Evolutionary conservation across 2,113 vertebrate genomes (phyloP).

Genomic region (Tamias sibiricus): DNA sequence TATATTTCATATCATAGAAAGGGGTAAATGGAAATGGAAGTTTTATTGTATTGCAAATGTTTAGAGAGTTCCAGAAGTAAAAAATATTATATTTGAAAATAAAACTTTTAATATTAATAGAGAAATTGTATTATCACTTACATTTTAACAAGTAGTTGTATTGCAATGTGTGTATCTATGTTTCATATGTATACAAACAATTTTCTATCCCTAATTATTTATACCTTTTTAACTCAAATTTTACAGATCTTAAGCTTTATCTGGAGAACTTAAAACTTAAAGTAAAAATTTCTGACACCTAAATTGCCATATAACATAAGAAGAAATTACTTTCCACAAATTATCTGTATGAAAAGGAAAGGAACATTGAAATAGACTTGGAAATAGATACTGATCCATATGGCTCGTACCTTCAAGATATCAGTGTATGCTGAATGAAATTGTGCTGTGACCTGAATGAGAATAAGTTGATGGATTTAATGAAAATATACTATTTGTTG

Average conservation of each 20-base stretch:
- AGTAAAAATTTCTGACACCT: background rate
- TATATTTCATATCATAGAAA: conserved; percentile 6
- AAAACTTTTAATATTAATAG: background rate
- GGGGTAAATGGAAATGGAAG: background rate
- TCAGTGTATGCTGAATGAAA: background rate
- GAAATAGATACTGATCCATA: background rate
- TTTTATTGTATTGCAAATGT: background rate
- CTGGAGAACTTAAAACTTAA: background rate
- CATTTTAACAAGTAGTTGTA: background rate
- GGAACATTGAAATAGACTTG: conserved; percentile 38
- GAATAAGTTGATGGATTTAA: conserved; percentile 50
- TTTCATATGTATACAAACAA: background rate
- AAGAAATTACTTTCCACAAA: conserved; percentile 30
- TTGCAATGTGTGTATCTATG: background rate
- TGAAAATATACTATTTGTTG: background rate
- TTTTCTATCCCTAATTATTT: conserved; percentile 8
- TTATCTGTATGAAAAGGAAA: conserved; percentile 37
- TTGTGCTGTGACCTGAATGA: background rate
- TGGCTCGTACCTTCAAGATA: background rate
- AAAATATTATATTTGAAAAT: conserved; percentile 7
- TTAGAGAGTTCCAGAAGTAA: background rate
- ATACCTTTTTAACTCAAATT: background rate
- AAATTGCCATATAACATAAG: conserved; percentile 23
- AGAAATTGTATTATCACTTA: background rate
- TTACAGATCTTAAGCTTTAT: background rate